Base-by-base conservation (phyloP, 1,140 invertebrate species). In the Idris sp. region DNA sequence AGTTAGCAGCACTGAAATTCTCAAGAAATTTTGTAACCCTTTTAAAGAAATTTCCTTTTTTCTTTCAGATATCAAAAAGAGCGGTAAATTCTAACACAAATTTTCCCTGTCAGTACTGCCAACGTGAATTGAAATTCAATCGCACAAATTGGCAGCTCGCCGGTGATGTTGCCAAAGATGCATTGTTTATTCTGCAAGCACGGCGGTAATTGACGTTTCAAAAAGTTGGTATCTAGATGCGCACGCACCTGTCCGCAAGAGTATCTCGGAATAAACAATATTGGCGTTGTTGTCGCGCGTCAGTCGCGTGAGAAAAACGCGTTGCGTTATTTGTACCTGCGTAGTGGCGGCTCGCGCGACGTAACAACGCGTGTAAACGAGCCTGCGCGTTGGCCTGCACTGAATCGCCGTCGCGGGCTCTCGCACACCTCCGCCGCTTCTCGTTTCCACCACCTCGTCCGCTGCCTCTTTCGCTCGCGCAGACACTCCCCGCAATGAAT, bases 321-420 rank as follows among this genome's bases (percentile, higher is more conserved):
- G 51, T 31, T 35, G 43, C 44, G 64, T 43, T 82, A 73, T 82
- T 79, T 81, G 79, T 82, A 78, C 79, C 76, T 81, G 80, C 80
- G 78, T 77, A 67, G 31, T 76, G 48, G 64, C 44, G 43, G 33
- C 49, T 40, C 49, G 64, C 33, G 51, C 41, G 54, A 26, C 61
- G 35, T 40, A 62, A 35, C 51, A 46, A 64, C 68, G 28, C 77
- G 65, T 79, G 76, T 82, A 78, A 76, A 78, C 83, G 83, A 80
- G 83, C 81, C 83, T 86, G 85, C 85, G 85, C 85, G 84, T 80
- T 86, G 76, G 78, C 79, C 81, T 69, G 80, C 82, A 86, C 85
- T 86, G 83, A 85, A 58, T 58, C 49, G 30, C 25, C 22, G 64
- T n/a, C n/a, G n/a, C 64, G 73, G 58, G 44, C 53, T 71, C 77